Conservation (phyloP, 2,797 vertebrate genomes). For the Galago senegalensis region DNA sequence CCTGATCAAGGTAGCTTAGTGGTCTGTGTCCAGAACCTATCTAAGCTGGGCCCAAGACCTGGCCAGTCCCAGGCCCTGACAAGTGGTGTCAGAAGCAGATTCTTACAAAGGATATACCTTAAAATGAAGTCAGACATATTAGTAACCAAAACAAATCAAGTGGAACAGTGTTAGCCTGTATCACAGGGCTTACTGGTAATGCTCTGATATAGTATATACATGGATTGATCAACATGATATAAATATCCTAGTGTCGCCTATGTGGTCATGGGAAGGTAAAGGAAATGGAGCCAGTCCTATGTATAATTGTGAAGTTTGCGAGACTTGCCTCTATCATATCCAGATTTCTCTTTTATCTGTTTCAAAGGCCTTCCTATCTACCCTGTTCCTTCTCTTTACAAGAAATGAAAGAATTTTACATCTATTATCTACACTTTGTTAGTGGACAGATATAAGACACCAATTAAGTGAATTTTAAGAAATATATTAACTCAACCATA, state of each 20-base stretch:
- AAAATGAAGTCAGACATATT: constrained; percentile 40
- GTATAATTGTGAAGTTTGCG: not conserved
- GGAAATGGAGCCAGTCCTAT: not conserved
- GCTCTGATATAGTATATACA: not conserved
- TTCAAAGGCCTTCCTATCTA: constrained; percentile 56
- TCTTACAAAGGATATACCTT: not conserved
- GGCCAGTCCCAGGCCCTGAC: too few relatives aligned
- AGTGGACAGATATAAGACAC: not conserved
- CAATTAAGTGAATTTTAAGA: constrained; percentile 46
- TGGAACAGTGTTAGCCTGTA: not conserved
- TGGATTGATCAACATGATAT: not conserved
- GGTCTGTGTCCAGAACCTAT: too few relatives aligned
- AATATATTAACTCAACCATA: constrained; percentile 33
- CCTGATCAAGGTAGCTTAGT: too few relatives aligned
- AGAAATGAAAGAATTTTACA: not conserved
- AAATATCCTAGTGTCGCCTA: not conserved
- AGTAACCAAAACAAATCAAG: constrained; percentile 1
- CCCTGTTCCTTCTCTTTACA: not conserved
- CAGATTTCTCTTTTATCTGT: constrained; percentile 31
- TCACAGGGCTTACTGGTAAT: not conserved
- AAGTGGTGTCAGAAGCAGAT: too few relatives aligned
- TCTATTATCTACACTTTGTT: not conserved
- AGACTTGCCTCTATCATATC: constrained; percentile 37
- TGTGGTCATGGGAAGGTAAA: not conserved
- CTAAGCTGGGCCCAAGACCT: too few relatives aligned